Evolutionary conservation across 53 echinoderm and acorn worm species (phyloP).

Genomic region (Holothuria scabra): DNA sequence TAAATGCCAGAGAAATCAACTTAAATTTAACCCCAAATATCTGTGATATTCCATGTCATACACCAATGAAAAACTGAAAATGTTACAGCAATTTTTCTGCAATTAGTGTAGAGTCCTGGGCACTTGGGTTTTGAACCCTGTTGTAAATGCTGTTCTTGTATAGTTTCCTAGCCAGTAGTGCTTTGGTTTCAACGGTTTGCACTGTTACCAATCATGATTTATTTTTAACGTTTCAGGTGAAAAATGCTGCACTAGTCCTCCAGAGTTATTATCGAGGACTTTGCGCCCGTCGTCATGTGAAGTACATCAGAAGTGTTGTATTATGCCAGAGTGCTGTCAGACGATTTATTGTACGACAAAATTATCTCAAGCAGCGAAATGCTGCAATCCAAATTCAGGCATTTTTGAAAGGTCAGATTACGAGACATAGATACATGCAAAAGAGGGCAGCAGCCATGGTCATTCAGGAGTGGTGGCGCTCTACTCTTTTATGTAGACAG

Average conservation of each 20-base stretch:
- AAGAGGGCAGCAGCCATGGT: slow-evolving; percentile 50
- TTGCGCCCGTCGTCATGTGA: slow-evolving; percentile 44
- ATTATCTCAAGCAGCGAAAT: slow-evolving; percentile 24
- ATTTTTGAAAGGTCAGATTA: slow-evolving; percentile 31
- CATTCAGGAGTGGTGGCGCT: slow-evolving; percentile 72
- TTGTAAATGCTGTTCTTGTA: too few relatives aligned
- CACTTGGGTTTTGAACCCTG: too few relatives aligned
- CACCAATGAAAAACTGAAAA: too few relatives aligned
- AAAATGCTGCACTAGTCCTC: slow-evolving; percentile 63
- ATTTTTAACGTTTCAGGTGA: background rate
- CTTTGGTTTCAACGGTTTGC: too few relatives aligned
- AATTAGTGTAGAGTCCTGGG: too few relatives aligned
- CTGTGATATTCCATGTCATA: too few relatives aligned
- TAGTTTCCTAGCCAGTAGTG: too few relatives aligned
- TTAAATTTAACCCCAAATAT: too few relatives aligned
- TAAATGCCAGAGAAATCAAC: too few relatives aligned
- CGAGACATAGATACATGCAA: slow-evolving; percentile 42
- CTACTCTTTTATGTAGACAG: slow-evolving; percentile 35
- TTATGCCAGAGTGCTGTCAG: slow-evolving; percentile 56
- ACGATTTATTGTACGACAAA: background rate
- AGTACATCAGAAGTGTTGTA: slow-evolving; percentile 43
- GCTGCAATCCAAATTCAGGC: slow-evolving; percentile 67
- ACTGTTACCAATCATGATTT: too few relatives aligned
- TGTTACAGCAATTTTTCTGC: too few relatives aligned
- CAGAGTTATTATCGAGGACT: slow-evolving; percentile 69